Evolutionary conservation across 2,113 vertebrate species (phyloP).

Genomic region (Monarcha castaneiventris): DNA sequence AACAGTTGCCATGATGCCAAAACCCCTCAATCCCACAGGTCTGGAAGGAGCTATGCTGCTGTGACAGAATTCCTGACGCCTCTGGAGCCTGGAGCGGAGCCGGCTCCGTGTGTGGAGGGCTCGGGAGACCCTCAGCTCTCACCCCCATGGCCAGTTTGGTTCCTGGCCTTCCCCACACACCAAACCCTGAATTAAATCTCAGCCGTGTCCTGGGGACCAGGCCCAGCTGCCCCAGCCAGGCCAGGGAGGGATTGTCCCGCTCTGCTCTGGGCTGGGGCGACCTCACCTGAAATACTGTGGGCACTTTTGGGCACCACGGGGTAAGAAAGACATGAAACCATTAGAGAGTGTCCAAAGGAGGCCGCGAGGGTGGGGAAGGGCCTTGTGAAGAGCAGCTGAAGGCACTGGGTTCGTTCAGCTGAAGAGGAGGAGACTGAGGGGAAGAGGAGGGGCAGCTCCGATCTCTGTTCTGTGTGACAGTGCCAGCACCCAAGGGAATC

Average conservation of each 20-base stretch:
- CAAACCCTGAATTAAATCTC: neutral
- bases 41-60: neutral
- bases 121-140: neutral
- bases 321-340: neutral
- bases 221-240: neutral
- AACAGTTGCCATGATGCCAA: neutral
- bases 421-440: neutral
- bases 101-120: fast-evolving
- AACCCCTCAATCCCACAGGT: neutral
- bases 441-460: neutral
- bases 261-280: neutral
- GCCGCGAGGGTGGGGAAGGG: neutral
- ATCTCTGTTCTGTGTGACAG: neutral
- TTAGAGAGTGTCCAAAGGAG: neutral
- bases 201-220: neutral
- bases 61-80: neutral
- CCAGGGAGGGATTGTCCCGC: neutral
- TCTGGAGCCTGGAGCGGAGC: neutral
- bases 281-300: fast-evolving
- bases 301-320: neutral
- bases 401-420: neutral
- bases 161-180: neutral
- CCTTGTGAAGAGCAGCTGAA: neutral
- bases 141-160: neutral
- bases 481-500: neutral